Base-by-base conservation (phyloP, 2,113 vertebrate species). In the Dipodomys spectabilis region DNA sequence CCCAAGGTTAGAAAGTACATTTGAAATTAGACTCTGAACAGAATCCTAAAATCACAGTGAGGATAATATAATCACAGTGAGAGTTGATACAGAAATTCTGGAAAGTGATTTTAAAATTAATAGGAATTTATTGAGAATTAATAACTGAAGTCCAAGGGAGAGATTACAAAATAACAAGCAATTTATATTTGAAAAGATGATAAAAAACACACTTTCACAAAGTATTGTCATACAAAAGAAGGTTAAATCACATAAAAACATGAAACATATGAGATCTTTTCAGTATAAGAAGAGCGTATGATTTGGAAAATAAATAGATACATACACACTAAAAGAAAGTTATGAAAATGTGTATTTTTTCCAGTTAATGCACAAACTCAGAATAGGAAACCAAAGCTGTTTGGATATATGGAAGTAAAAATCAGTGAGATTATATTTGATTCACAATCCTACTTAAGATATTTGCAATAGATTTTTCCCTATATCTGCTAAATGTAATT, bases 141-240 rank as follows among this genome's bases (percentile, higher is more conserved):
- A 39, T 60, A 62, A 7, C 30, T 73, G 15, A 82, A 27, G 5
- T 57, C 4, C 19, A 57, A 4, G 18, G 45, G 15, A 84, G 10
- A 92, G n/a, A 39, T 89, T 82, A 23, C 7, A 85, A 60, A 89
- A 82, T 74, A 69, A 1, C 28, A 86, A 79, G 10, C 45, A 18
- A 75, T 75, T 28, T 60, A 20, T 19, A 65, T 80, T 82, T n/a
- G 19, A 84, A 77, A 80, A 79, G 5, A 78, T 28, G 5, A 53
- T 82, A 5, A 74, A 13, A 57, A 85, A 74, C 3, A 44, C 2
- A 32, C n/a, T 32, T 35, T 27, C 6, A 49, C 20, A 64, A 71
- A 80, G 78, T 57, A 4, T 78, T 49, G 44, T 81, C 9, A 32
- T 45, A 62, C 35, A 13, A 77, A 88, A 89, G 49, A 89, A 30